Evolutionary conservation across 2,888 invertebrate species (phyloP), one percentile per base, ranked within the genome.

Genomic region (Carcina quercana): DNA sequence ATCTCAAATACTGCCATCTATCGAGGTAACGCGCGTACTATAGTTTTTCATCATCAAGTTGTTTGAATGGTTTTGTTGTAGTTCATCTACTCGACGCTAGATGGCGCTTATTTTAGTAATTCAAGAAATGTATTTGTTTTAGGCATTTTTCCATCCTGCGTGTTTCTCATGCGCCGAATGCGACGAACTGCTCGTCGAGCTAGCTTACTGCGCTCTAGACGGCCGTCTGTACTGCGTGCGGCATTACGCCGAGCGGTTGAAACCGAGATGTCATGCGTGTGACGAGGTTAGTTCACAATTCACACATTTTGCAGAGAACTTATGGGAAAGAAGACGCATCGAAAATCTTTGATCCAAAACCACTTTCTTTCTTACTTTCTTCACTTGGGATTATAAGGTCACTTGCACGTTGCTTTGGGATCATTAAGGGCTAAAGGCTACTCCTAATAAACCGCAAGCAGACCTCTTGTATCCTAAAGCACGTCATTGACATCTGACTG

Each of bases 191-290:
- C 89, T 99, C 38, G 97, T 98, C 40, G 98, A 99, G 79, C 88
- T 99, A 58, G 94, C 96, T 30, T 98, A 98, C 82, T 98, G 98
- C 73, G 92, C 93, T 43, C 88, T 94, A 67, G 95, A 96, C 52
- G 94, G 94, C 47, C 87, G 90, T 43, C 86, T 96, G 44, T 96
- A 91, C 84, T 97, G 97, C 78, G 96, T 96, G 62, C 87, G 97
- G 43, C 98, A 99, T 82, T 99, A 97, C 74, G 97, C 97, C 30
- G 98, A 99, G 78, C 89, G 93, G 60, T 86, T 98, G 64, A 96
- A 97, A 73, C 97, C 98, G 10, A 87, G 98, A 55, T 98, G 98
- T 74, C 90, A 95, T 42, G 94, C 96, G 50, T 99, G 98, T 83
- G 98, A 98, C 84, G 98, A 99, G 94, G 98, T 99, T 68, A 88